A percentile compares a stretch with the other conserved stretches of the same genome.
phyloP scores from a whole-genome alignment of 2,888 invertebrate genomes.

The Drosophila mimica region DNA sequence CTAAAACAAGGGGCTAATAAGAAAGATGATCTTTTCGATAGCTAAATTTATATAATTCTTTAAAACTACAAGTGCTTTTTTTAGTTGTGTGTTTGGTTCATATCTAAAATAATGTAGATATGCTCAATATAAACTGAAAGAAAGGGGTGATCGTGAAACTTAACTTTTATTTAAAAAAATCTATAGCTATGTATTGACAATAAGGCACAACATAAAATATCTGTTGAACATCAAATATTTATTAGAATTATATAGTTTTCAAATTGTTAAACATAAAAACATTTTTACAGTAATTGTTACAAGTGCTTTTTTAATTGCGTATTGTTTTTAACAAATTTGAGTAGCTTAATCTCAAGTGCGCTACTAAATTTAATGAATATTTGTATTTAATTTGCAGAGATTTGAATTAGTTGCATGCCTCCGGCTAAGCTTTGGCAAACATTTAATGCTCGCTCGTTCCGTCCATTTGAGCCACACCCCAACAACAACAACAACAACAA shows the following conservation, averaged over 20 bases:
- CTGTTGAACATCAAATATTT: background rate
- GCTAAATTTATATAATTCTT: constrained; percentile 1
- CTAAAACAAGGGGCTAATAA: background rate
- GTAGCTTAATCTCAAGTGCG: background rate
- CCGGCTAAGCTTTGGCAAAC: background rate
- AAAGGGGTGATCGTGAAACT: too few relatives aligned
- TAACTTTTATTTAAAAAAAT: too few relatives aligned
- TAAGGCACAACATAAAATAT: background rate
- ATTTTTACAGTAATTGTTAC: background rate
- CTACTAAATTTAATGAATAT: background rate
- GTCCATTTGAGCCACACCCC: constrained; percentile 31
- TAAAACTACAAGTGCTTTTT: background rate
- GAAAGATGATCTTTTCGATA: constrained; percentile 6
- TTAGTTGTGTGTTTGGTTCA: background rate
- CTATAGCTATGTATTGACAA: background rate
- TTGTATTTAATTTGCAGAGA: background rate
- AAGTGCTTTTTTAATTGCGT: background rate
- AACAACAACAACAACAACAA: background rate
- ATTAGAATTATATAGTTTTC: background rate
- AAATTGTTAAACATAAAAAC: background rate
- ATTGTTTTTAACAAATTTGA: background rate
- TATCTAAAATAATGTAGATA: background rate
- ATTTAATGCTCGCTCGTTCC: constrained; percentile 11
- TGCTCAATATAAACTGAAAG: background rate
- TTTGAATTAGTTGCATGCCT: background rate